Base-by-base conservation (phyloP, 1,140 invertebrate species). In the Dermatophagoides farinae region DNA sequence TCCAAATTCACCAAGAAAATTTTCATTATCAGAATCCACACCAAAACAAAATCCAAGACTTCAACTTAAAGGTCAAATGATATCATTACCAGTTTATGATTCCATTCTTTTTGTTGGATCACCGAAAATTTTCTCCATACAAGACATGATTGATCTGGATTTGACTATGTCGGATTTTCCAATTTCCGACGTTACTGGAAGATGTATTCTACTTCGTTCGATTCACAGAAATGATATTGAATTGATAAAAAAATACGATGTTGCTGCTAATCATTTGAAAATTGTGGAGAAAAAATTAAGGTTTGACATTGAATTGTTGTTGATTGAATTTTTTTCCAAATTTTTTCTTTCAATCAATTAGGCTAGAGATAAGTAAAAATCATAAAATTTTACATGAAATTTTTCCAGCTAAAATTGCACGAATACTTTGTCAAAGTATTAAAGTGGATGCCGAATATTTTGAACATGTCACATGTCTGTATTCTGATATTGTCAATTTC, bases 401-500 rank as follows among this genome's bases (percentile, higher is more conserved):
- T 65, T 62, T 73, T 31, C 72, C 71, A 12, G 60, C 62, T 22
- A 73, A 73, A 63, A 71, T 74, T n/a, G 72, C 72, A 16, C 31
- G 53, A 25, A 39, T 61, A 20, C 60, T 66, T 11, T 58, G 51
- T 46, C 51, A 65, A 44, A 60, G 62, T 43, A 47, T 61, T 9
- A 54, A 60, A 20, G 65, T 66, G 14, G 66, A 67, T 12, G 59
- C 65, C 0, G 65, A 66, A 59, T n/a, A 53, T 78, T 96, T 96
- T 71, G 85, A 96, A 65, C 85, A 80, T 66, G 90, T 95, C 0
- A 92, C 90, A 0, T 91, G 97, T 61, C 75, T 97, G 12, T 96
- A 96, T 73, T 93, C 88, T 14, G 91, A 97, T 70, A 89, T 97
- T 5, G 91, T 96, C 0, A 91, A 85, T 0, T 97, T 97, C 71